Evolutionary conservation across 2,797 vertebrate species (phyloP), one percentile per base, ranked within the genome.

Genomic region (Phaenicophaeus curvirostris): DNA sequence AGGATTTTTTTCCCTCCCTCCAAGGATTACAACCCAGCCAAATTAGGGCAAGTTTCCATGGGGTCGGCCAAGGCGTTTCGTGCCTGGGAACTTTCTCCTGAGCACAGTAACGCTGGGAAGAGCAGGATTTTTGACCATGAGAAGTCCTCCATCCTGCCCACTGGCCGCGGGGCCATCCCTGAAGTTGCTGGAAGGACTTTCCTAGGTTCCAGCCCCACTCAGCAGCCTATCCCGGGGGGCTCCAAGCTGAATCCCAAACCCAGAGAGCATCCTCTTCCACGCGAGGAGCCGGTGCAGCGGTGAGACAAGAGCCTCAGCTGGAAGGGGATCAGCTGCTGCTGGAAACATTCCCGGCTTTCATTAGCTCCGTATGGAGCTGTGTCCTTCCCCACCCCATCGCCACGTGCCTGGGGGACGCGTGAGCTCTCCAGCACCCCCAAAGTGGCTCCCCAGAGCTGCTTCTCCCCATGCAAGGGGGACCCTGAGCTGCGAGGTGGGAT

Each of bases 401-500:
- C 85, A 74, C 9, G 3, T 66, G 67, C 35, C 61, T 80, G 78
- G 67, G 28, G 68, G 67, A 63, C 28, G 31, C 0, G 31, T 78
- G 89, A 82, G 67, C 68, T 83, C 21, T 15, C 23, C 51, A 44
- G 57, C 57, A 55, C 31, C 57, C 54, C 44, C 1, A 1, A 11
- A 4, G 27, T n/a, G 4, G 54, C 54, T 75, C 27, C 57, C 39
- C 12, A 42, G 33, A 62, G 33, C 48, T 41, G 31, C 55, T 86
- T 12, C 65, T 71, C 57, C 24, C 39, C 7, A 0, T 41, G 39
- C 39, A 12, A 53, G 67, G 42, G 30, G 69, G 7, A 53, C 46
- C 48, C 39, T 2, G 4, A 15, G n/a, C 9, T 1, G 0, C 25
- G 1, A 11, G 80, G 24, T 0, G 0, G 28, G 31, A 9, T 48